These are phyloP conservation scores for Tylochromis polylepis DNA, from an alignment of 2,113 vertebrate genomes.

Conservation along the genomic window DNA sequence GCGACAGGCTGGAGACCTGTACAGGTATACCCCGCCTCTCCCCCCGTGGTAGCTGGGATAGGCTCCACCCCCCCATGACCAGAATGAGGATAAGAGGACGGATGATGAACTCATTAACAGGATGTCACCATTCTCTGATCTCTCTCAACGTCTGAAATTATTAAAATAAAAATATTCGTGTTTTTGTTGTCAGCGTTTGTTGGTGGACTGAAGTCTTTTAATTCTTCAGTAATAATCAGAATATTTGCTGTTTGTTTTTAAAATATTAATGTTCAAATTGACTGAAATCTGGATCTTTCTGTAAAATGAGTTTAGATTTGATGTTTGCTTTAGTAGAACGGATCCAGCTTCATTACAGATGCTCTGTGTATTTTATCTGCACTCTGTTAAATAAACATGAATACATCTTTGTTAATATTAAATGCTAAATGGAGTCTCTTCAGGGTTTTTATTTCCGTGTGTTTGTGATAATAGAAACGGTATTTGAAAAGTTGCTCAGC, in stretches of 20 bases:
- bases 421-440: not conserved
- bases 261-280: not conserved
- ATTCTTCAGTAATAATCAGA: not conserved
- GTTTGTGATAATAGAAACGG: not conserved
- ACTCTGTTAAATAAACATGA: not conserved
- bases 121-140: too few relatives aligned
- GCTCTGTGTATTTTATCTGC: not conserved
- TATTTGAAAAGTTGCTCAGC: not conserved
- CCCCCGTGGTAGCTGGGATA: rapidly evolving
- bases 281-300: not conserved
- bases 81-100: not conserved
- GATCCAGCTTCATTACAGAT: not conserved
- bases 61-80: not conserved
- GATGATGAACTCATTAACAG: not conserved
- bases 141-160: not conserved
- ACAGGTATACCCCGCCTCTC: rapidly evolving
- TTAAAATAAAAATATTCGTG: not conserved
- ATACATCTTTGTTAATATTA: not conserved
- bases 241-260: not conserved
- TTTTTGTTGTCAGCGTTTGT: not conserved
- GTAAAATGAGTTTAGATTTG: too few relatives aligned
- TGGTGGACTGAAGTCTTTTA: too few relatives aligned
- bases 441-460: not conserved
- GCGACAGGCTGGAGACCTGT: not conserved
- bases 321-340: not conserved